These are phyloP conservation scores for Heptranchias perlo DNA, from an alignment of 2,113 vertebrate species.

Conservation along the genomic window DNA sequence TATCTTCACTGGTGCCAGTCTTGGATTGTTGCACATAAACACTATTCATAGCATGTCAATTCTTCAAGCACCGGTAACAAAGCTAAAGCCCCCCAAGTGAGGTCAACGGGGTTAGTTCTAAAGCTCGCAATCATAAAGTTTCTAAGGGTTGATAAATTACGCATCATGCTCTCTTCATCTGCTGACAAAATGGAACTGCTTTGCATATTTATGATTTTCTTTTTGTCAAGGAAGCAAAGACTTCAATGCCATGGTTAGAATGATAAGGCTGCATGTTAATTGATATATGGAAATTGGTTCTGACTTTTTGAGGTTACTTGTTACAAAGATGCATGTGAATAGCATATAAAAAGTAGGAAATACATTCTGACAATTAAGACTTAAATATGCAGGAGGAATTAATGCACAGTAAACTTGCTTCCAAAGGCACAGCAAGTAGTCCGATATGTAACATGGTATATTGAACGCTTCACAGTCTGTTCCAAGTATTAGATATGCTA, in stretches of 20 bases:
- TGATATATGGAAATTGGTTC: slow-evolving; percentile 26
- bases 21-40: neutral
- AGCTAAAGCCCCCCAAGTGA: neutral
- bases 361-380: neutral
- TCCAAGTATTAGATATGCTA: neutral
- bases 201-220: slow-evolving; percentile 30
- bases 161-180: neutral
- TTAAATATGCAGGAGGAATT: neutral
- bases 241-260: slow-evolving; percentile 16
- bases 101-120: neutral
- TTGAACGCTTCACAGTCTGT: neutral
- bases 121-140: neutral
- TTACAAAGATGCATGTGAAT: slow-evolving; percentile 15
- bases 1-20: neutral
- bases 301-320: slow-evolving; percentile 7
- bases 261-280: slow-evolving; percentile 24
- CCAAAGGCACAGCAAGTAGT: neutral
- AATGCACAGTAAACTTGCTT: neutral
- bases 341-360: slow-evolving; percentile 6
- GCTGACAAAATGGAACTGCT: neutral
- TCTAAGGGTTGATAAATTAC: slow-evolving; percentile 1
- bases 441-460: neutral
- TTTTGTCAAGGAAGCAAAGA: neutral
- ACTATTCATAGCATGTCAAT: neutral
- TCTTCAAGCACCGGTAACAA: neutral